Evolutionary conservation across 2,113 vertebrate species (phyloP).

Genomic region (Indicator maculatus): DNA sequence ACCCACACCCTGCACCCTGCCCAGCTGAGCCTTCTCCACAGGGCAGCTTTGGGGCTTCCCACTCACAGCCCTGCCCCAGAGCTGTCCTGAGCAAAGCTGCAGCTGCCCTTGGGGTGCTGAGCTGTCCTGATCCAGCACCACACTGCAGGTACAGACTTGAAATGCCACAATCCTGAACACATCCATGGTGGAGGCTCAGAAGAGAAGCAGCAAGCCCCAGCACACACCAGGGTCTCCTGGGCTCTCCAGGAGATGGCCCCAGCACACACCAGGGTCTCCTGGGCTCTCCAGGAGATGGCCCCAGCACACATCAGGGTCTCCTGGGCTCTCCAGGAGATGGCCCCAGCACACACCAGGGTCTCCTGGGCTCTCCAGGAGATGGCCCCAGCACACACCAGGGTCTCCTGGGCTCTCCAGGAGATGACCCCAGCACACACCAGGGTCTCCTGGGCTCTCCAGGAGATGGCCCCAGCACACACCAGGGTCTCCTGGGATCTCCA

Average conservation of each 20-base stretch:
- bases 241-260: too few species aligned
- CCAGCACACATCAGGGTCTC: too few species aligned
- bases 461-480: accelerated
- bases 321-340: too few species aligned
- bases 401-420: too few species aligned
- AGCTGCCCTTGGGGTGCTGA: background rate
- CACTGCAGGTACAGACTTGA: background rate
- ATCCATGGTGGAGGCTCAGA: background rate
- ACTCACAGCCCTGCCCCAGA: background rate
- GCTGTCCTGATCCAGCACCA: background rate
- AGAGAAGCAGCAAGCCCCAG: background rate
- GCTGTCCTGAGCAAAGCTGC: background rate
- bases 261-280: too few species aligned
- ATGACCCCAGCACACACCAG: too few species aligned
- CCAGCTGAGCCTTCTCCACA: background rate
- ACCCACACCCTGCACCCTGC: background rate
- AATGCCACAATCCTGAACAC: accelerated
- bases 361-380: too few species aligned
- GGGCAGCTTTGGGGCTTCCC: too few species aligned
- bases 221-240: accelerated
- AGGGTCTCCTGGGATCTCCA: background rate
- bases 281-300: too few species aligned
- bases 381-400: too few species aligned
- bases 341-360: too few species aligned
- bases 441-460: background rate